Evolutionary conservation across 2,113 vertebrate genomes (phyloP), one percentile per base, ranked within the genome.

Genomic region (Syrrhaptes paradoxus): DNA sequence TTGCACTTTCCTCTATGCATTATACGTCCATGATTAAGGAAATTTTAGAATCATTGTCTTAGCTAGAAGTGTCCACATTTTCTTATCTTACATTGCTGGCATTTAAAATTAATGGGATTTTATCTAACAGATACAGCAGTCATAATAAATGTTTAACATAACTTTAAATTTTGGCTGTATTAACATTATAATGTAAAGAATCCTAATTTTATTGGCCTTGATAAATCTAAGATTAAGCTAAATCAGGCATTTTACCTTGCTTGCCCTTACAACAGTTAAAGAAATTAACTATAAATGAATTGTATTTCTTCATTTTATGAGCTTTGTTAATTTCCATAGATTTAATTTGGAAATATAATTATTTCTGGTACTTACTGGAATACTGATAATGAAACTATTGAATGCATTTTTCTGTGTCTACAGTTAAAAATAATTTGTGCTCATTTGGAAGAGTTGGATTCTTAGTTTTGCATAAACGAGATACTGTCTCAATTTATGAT

Each of bases 101-200:
- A 66, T 31, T 91, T 93, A 61, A 91, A 96, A 93, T 59, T 87
- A 96, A 86, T 70, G 32, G 32, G 16, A 7, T 86, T 95, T 95
- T 82, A 95, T 82, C 71, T 80, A 93, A 93, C 4, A 80, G 61
- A 48, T 80, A 61, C 41, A 93, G 79, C 41, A 92, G 72, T 89
- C 74, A 75, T 71, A 92, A 81, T 68, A 92, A 84, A 83, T 36
- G 38, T 84, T 88, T 85, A 72, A 87, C 59, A 85, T 91, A 84
- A 86, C 38, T 76, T 84, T 94, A 79, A 89, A 85, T 84, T 70
- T 89, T 74, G 41, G 14, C 58, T 72, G 17, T 71, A 93, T 85
- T 80, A 91, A 72, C 59, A 75, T 67, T 38, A 77, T 20, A 85
- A 95, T 63, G 26, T 78, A 93, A 97, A 85, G 68, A 92, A 87